phyloP scores from a whole-genome alignment of 1,140 invertebrate genomes.

The Sitodiplosis mosellana region DNA sequence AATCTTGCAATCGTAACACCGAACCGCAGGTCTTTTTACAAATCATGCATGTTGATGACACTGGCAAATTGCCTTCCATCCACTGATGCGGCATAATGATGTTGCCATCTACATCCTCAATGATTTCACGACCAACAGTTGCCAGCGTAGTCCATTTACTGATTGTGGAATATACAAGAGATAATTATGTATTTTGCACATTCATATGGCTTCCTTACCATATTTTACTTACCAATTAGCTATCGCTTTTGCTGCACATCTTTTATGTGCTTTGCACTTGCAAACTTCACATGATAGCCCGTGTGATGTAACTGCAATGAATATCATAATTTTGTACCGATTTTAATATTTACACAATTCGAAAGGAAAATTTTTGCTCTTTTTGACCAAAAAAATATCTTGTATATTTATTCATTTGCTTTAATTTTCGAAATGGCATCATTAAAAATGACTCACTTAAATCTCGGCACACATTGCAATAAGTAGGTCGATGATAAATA shows the following conservation, averaged over 20 bases:
- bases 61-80: slow-evolving; percentile 92
- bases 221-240: slow-evolving; percentile 41
- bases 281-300: slow-evolving; percentile 91
- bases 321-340: slow-evolving; percentile 46
- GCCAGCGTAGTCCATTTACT: slow-evolving; percentile 87
- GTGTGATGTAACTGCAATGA: slow-evolving; percentile 75
- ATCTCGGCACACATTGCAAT: slow-evolving; percentile 90
- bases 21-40: slow-evolving; percentile 95
- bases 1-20: slow-evolving; percentile 83
- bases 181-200: too few relatives aligned
- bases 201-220: too few relatives aligned
- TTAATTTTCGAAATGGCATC: too few relatives aligned
- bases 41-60: slow-evolving; percentile 80
- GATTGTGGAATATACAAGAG: slow-evolving; percentile 6
- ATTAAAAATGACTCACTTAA: too few relatives aligned
- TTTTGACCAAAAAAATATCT: too few relatives aligned
- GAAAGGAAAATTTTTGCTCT: too few relatives aligned
- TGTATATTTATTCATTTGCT: too few relatives aligned
- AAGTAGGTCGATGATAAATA: slow-evolving; percentile 56
- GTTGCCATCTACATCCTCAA: slow-evolving; percentile 80
- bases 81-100: slow-evolving; percentile 94
- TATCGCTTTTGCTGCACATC: slow-evolving; percentile 76
- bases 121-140: slow-evolving; percentile 80
- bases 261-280: slow-evolving; percentile 91
- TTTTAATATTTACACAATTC: too few relatives aligned